These are phyloP conservation scores for Parasteatoda tepidariorum DNA, from an alignment of 1,140 invertebrate genomes.

Conservation along the genomic window DNA sequence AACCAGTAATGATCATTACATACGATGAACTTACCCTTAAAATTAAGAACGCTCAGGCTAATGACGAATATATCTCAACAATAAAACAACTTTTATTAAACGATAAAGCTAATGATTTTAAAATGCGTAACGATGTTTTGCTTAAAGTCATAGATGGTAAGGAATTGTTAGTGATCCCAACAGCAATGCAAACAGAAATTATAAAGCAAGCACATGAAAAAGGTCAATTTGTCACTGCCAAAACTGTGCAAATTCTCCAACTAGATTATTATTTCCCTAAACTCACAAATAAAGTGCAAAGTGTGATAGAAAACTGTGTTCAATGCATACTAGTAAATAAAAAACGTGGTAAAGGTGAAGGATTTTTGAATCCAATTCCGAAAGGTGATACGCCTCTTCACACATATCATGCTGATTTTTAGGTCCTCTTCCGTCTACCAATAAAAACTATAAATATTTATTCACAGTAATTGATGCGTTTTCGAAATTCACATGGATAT, in stretches of 20 bases:
- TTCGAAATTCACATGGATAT: conserved; percentile 27
- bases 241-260: not conserved
- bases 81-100: not conserved
- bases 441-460: conserved; percentile 33
- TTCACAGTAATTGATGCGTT: conserved; percentile 34
- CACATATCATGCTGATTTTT: conserved; percentile 25
- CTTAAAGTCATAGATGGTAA: not conserved
- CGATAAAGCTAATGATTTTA: not conserved
- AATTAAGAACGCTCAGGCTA: not conserved
- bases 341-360: conserved; percentile 6
- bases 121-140: not conserved
- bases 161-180: not conserved
- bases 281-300: not conserved
- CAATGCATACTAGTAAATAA: not conserved
- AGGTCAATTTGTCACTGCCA: not conserved
- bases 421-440: conserved; percentile 3
- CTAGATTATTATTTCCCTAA: conserved; percentile 13
- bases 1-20: not conserved
- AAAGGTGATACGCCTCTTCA: not conserved
- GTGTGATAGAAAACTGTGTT: not conserved
- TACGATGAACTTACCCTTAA: too few species aligned
- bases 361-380: not conserved
- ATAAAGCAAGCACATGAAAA: not conserved
- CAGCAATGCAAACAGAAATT: not conserved
- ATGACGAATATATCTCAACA: not conserved